Conservation (phyloP, 2,888 invertebrate genomes). For the Panopea generosa region DNA sequence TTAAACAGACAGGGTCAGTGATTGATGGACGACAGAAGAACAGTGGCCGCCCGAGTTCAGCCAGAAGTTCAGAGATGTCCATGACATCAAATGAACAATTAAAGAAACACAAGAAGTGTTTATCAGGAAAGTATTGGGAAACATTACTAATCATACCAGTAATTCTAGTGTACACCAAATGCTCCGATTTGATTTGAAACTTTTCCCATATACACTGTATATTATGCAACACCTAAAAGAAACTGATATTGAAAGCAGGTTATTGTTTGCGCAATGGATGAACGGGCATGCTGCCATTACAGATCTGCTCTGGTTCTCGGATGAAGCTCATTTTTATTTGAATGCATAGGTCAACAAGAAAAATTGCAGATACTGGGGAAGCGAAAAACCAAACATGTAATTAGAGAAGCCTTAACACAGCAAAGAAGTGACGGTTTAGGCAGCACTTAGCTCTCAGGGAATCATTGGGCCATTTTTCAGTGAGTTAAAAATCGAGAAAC, state of each 20-base stretch:
- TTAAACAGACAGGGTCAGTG: slow-evolving; percentile 15
- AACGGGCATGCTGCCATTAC: too few species aligned
- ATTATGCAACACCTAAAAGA: slow-evolving; percentile 32
- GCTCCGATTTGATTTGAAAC: slow-evolving; percentile 22
- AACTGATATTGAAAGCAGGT: slow-evolving; percentile 5
- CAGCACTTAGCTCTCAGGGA: slow-evolving; percentile 23
- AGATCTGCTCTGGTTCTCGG: slow-evolving; percentile 3
- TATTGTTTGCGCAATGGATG: too few species aligned
- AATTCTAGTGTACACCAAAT: slow-evolving; percentile 21
- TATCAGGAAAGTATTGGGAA: slow-evolving; percentile 18
- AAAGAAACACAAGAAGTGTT: slow-evolving; percentile 12
- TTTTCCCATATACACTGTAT: slow-evolving; percentile 18
- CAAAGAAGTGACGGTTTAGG: slow-evolving; percentile 21
- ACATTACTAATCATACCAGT: slow-evolving; percentile 8
- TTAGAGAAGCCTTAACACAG: slow-evolving; percentile 21
- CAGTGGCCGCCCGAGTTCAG: not conserved
- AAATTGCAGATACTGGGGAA: slow-evolving; percentile 27
- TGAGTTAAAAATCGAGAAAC: slow-evolving; percentile 14
- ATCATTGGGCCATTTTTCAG: slow-evolving; percentile 29
- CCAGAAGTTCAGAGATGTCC: not conserved
- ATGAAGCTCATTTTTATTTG: slow-evolving; percentile 30
- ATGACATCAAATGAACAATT: not conserved
- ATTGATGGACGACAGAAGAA: slow-evolving; percentile 5
- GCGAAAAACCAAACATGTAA: slow-evolving; percentile 28
- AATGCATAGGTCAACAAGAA: slow-evolving; percentile 28